Evolutionary conservation across 2,797 vertebrate species (phyloP).

Genomic region (Anabacerthia variegaticeps): DNA sequence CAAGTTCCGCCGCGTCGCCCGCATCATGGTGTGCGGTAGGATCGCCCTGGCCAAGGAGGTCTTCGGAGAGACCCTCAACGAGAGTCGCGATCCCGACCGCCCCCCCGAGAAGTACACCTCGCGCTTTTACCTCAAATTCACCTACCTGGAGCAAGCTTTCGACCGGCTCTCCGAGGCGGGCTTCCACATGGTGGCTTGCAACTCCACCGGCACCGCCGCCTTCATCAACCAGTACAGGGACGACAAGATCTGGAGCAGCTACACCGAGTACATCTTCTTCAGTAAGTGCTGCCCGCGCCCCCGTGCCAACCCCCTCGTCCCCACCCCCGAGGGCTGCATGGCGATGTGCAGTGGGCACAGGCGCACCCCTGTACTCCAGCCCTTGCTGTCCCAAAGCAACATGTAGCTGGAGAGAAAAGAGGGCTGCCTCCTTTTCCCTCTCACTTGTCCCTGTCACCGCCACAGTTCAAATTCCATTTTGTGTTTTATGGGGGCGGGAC

Average conservation of each 20-base stretch:
- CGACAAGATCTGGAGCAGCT: conserved; percentile 91
- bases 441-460: background rate
- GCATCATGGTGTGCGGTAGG: conserved; percentile 89
- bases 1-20: conserved; percentile 86
- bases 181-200: conserved; percentile 91
- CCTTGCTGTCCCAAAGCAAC: background rate
- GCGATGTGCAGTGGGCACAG: background rate
- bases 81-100: conserved; percentile 88
- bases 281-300: conserved; percentile 76
- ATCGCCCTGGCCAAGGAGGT: conserved; percentile 89
- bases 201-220: conserved; percentile 85
- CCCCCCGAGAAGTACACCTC: conserved; percentile 89
- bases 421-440: background rate
- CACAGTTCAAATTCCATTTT: background rate
- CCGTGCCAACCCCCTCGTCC: background rate
- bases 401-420: background rate
- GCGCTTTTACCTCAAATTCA: conserved; percentile 91
- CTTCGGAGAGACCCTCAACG: conserved; percentile 87
- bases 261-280: conserved; percentile 91
- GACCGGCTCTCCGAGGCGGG: conserved; percentile 87
- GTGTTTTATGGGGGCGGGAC: background rate
- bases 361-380: background rate
- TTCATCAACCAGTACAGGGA: conserved; percentile 87
- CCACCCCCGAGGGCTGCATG: background rate
- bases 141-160: conserved; percentile 88